These are phyloP conservation scores for Lycaena phlaeas DNA, from an alignment of 2,888 invertebrate genomes.

Conservation along the genomic window DNA sequence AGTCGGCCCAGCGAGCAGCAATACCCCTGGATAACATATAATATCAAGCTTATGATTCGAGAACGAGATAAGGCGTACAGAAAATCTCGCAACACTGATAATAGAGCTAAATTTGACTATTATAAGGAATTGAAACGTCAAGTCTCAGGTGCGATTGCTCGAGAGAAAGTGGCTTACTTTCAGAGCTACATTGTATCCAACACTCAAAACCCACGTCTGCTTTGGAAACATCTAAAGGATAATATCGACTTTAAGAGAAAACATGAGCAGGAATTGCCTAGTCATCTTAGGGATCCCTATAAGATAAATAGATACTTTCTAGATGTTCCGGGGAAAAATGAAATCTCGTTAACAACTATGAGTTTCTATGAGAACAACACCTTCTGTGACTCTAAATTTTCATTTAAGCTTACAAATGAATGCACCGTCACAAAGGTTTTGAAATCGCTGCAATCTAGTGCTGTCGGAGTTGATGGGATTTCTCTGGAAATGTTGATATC, in stretches of 20 bases:
- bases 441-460: not conserved
- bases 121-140: slow-evolving; percentile 4
- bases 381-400: not conserved
- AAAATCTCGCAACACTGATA: not conserved
- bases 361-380: not conserved
- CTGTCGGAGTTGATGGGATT: not conserved
- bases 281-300: not conserved
- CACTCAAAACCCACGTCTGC: not conserved
- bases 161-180: slow-evolving; percentile 2
- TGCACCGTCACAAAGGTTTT: not conserved
- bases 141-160: not conserved
- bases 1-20: too few species aligned
- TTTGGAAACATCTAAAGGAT: slow-evolving; percentile 3
- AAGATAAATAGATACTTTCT: not conserved
- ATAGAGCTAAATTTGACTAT: not conserved
- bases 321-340: not conserved
- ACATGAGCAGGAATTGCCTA: not conserved
- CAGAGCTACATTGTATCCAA: not conserved
- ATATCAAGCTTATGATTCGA: slow-evolving; percentile 10
- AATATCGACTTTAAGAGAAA: not conserved
- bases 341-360: not conserved
- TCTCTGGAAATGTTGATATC: not conserved
- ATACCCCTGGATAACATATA: slow-evolving; percentile 10
- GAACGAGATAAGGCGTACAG: slow-evolving; percentile 1
- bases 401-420: not conserved